These are phyloP conservation scores for Cetonia aurata DNA, from an alignment of 2,888 invertebrate species.

Conservation along the genomic window DNA sequence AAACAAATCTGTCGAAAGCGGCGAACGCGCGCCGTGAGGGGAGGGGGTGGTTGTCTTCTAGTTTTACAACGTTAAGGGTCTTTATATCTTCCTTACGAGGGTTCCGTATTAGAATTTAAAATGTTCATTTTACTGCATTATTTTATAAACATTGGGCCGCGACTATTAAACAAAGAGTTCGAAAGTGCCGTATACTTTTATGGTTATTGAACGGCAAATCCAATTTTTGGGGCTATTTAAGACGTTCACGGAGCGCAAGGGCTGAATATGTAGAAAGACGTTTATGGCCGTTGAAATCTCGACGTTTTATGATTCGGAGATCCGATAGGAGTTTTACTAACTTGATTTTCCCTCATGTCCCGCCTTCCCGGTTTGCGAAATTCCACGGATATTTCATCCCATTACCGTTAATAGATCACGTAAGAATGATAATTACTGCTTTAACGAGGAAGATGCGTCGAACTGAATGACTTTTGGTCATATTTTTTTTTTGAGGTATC, in stretches of 20 bases:
- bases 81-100: conserved; percentile 56
- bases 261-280: conserved; percentile 64
- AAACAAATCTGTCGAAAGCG: not conserved
- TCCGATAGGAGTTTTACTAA: conserved; percentile 18
- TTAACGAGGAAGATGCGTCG: conserved; percentile 58
- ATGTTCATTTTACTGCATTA: conserved; percentile 67
- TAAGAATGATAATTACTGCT: conserved; percentile 56
- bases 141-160: conserved; percentile 66
- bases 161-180: conserved; percentile 67
- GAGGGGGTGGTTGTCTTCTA: not conserved
- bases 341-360: not conserved
- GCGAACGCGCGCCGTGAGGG: not conserved
- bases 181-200: conserved; percentile 66
- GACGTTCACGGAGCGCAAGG: conserved; percentile 59
- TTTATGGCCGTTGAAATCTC: conserved; percentile 63
- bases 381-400: not conserved
- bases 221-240: conserved; percentile 68
- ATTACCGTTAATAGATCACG: not conserved
- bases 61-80: conserved; percentile 19
- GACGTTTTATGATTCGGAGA: conserved; percentile 60
- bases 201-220: conserved; percentile 68
- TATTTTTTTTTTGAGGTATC: conserved; percentile 59
- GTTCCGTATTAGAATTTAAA: conserved; percentile 65
- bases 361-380: not conserved
- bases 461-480: conserved; percentile 59